Evolutionary conservation across 2,797 vertebrate genomes (phyloP).

Genomic region (Lacerta bilineata): DNA sequence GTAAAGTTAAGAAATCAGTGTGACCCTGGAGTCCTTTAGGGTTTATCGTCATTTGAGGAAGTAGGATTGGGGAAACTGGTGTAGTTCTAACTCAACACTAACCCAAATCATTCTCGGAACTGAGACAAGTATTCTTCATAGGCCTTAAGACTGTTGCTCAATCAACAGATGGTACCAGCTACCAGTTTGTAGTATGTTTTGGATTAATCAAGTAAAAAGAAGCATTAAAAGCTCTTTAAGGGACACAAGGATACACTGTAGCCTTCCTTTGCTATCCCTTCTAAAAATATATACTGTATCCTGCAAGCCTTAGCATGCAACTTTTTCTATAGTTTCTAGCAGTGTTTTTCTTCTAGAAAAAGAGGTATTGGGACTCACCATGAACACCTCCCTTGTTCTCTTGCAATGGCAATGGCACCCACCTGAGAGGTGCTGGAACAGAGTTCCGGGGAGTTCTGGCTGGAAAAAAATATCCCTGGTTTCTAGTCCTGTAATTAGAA

Average conservation of each 20-base stretch:
- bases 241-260: neutral
- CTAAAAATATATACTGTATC: neutral
- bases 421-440: too few species aligned
- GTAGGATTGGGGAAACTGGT: neutral
- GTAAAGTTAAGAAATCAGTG: neutral
- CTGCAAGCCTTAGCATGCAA: neutral
- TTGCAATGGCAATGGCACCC: too few species aligned
- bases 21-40: neutral
- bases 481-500: constrained; percentile 16
- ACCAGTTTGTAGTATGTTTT: neutral
- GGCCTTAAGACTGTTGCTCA: neutral
- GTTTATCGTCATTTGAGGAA: neutral
- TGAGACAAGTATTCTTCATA: neutral
- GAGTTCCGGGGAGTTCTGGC: too few species aligned
- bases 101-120: neutral
- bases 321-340: neutral
- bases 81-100: neutral
- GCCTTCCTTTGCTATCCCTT: neutral
- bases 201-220: neutral
- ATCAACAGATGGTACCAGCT: neutral
- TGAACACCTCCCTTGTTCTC: too few species aligned
- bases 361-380: too few species aligned
- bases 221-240: neutral
- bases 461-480: too few species aligned
- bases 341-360: too few species aligned